A percentile compares a stretch with the other conserved stretches of the same genome.
phyloP scores from a whole-genome alignment of 1,140 invertebrate genomes.

The Leptinotarsa texana region DNA sequence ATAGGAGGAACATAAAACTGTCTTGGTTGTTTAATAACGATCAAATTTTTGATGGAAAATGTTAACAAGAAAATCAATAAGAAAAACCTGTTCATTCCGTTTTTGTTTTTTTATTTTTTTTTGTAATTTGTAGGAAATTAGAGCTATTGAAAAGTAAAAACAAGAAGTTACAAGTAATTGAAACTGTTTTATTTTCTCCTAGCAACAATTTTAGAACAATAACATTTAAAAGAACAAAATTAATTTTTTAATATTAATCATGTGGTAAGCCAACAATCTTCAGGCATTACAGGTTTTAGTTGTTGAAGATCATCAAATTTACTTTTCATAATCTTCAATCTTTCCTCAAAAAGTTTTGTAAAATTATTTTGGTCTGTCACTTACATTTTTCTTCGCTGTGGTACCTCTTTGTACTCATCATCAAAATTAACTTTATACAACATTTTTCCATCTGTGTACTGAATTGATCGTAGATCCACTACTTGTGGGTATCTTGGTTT shows the following conservation, averaged over 20 bases:
- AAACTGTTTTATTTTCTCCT: too few relatives aligned
- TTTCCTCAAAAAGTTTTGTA: background rate
- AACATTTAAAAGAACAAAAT: too few relatives aligned
- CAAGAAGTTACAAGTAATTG: too few relatives aligned
- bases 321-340: background rate
- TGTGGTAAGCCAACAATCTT: slow-evolving; percentile 9
- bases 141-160: too few relatives aligned
- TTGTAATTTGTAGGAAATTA: too few relatives aligned
- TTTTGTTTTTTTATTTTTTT: too few relatives aligned
- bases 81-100: too few relatives aligned
- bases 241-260: background rate
- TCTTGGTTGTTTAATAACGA: too few relatives aligned
- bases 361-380: background rate
- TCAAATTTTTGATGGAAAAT: too few relatives aligned
- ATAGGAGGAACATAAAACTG: too few relatives aligned
- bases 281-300: background rate
- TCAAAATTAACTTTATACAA: slow-evolving; percentile 9
- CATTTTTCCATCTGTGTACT: slow-evolving; percentile 6
- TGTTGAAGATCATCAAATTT: slow-evolving; percentile 12
- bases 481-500: background rate
- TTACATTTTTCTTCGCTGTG: background rate
- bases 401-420: background rate
- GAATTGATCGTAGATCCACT: background rate
- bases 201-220: too few relatives aligned
- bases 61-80: too few relatives aligned